A percentile compares a stretch with the other conserved stretches of the same genome.
These are phyloP conservation scores for Caranx melampygus DNA, from an alignment of 2,113 vertebrate species.

Conservation along the genomic window DNA sequence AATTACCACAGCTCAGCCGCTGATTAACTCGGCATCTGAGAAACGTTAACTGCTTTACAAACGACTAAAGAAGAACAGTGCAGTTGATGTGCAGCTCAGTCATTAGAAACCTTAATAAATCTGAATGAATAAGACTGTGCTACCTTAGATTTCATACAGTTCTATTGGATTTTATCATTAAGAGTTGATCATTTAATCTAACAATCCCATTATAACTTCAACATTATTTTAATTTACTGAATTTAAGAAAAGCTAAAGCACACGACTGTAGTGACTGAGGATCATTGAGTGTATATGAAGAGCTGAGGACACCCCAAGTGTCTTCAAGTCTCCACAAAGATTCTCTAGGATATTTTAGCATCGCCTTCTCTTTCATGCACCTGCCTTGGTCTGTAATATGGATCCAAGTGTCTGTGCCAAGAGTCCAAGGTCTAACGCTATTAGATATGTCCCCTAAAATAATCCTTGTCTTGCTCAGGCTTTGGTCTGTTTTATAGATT, in stretches of 20 bases:
- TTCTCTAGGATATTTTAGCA: conserved; percentile 90
- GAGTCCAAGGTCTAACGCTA: conserved; percentile 81
- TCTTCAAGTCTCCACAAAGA: conserved; percentile 66
- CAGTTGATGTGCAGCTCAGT: neutral
- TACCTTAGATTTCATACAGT: neutral
- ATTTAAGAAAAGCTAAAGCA: neutral
- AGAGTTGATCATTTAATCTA: conserved; percentile 1
- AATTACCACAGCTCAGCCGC: conserved; percentile 34
- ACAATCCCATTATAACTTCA: neutral
- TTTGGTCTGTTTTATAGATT: conserved; percentile 63
- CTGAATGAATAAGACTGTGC: neutral
- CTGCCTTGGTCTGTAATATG: conserved; percentile 90
- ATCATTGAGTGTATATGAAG: neutral
- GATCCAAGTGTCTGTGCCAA: conserved; percentile 80
- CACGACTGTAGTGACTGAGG: conserved; percentile 29
- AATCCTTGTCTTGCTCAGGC: conserved; percentile 63
- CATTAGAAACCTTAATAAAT: neutral
- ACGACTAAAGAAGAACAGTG: neutral
- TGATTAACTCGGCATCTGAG: conserved; percentile 40
- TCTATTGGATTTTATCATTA: neutral
- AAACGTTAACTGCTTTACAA: conserved; percentile 41
- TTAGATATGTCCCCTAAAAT: conserved; percentile 88
- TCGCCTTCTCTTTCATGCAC: conserved; percentile 84
- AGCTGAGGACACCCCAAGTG: conserved; percentile 60
- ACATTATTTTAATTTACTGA: neutral